Base-by-base conservation (phyloP, 2,797 vertebrate genomes). In the Cryptoprocta ferox region DNA sequence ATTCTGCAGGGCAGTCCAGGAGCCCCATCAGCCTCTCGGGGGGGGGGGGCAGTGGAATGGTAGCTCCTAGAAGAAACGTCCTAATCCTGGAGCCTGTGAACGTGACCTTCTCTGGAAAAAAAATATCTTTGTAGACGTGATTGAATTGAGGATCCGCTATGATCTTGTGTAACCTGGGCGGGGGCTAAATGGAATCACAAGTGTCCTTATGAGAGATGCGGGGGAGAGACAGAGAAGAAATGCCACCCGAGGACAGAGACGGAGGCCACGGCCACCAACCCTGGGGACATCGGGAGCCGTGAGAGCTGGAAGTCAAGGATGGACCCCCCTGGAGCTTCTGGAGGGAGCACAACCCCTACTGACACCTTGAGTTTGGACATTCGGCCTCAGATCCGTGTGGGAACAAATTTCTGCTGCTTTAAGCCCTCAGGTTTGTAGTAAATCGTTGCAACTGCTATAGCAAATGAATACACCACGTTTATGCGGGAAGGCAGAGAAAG, bases 31-130 rank as follows among this genome's bases (percentile, higher is more conserved):
- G 18, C 50, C 28, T 13, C 50, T 59, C 50, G 18, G 15, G 32
- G 50, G 2, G 12, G 4, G 45, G 50, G n/a, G n/a, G n/a, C 2
- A 5, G 5, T 6, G 10, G 37, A n/a, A 24, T 11, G 13, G 30
- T 24, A 21, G 53, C 53, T 26, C 35, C 37, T 19, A n/a, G 32
- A 24, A n/a, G 28, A 42, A 0, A 5, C 4, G 30, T 15, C 63
- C 82, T 50, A 50, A 48, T 35, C 42, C 63, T 35, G 42, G 42
- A 84, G 10, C 32, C 61, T 35, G 21, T 28, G 82, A 15, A 30
- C 5, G 5, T 11, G 35, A 21, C 26, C 56, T 81, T 81, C 3
- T 56, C 9, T 28, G n/a, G 45, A 18, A 28, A 12, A 42, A 37
- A 35, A 1, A 28, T 28, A n/a, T n/a, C 19, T 48, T 19, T 16